Evolutionary conservation across 2,888 invertebrate genomes (phyloP).

Genomic region (Morpho achilles): DNA sequence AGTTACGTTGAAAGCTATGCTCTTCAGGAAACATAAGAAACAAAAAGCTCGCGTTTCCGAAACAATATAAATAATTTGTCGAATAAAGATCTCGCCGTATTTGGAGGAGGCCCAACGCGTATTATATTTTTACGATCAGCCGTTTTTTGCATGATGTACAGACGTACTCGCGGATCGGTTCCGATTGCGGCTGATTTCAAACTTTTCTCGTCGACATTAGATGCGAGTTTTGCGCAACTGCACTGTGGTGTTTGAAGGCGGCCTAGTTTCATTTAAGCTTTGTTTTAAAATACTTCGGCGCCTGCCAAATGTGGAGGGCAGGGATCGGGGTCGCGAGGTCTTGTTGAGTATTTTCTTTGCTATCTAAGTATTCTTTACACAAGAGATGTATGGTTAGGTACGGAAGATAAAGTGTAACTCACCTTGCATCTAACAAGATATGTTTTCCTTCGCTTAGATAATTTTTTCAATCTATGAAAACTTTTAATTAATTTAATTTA

Average conservation of each 20-base stretch:
- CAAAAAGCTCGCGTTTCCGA: not conserved
- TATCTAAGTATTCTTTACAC: conserved; percentile 21
- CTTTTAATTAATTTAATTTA: too few relatives aligned
- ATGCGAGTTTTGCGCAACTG: conserved; percentile 15
- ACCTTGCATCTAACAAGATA: too few relatives aligned
- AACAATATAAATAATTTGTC: conserved; percentile 5
- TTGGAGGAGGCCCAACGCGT: conserved; percentile 36
- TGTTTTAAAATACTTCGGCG: conserved; percentile 54
- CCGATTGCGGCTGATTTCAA: conserved; percentile 4
- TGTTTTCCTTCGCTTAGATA: too few relatives aligned
- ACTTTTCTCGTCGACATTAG: conserved; percentile 17
- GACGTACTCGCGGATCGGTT: conserved; percentile 6
- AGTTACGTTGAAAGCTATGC: too few relatives aligned
- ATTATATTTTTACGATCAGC: conserved; percentile 37
- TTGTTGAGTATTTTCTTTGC: conserved; percentile 21
- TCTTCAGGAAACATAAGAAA: not conserved
- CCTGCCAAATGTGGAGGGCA: conserved; percentile 53
- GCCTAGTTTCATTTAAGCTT: conserved; percentile 40
- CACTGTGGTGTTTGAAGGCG: conserved; percentile 24
- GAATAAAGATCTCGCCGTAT: conserved; percentile 15
- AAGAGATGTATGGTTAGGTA: not conserved
- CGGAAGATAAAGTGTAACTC: too few relatives aligned
- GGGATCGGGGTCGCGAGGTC: conserved; percentile 40
- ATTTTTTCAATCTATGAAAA: too few relatives aligned
- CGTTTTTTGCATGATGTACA: conserved; percentile 32